Evolutionary conservation across 2,797 vertebrate genomes (phyloP).

Genomic region (Aldrovandia affinis): DNA sequence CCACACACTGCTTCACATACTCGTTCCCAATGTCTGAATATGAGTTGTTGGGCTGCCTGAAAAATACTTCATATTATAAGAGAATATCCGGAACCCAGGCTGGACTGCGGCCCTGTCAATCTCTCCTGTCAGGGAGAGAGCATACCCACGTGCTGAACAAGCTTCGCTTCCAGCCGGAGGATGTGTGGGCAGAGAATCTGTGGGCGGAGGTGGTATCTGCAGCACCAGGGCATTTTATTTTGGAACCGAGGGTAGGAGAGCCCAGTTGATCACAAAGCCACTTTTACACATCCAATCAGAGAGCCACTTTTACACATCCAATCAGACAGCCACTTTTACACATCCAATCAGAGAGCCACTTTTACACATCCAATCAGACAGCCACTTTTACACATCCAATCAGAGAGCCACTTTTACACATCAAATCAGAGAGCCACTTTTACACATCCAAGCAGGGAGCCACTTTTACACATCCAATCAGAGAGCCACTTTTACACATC

Average conservation of each 20-base stretch:
- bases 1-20: slow-evolving; percentile 68
- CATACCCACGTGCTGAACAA: not conserved
- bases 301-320: too few relatives aligned
- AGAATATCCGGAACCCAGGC: not conserved
- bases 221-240: not conserved
- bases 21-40: slow-evolving; percentile 15
- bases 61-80: not conserved
- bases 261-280: not conserved
- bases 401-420: too few relatives aligned
- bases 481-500: not conserved
- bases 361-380: too few relatives aligned
- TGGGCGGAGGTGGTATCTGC: not conserved
- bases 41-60: slow-evolving; percentile 63
- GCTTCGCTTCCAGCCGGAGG: not conserved
- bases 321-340: not conserved
- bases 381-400: not conserved
- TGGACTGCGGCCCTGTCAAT: not conserved
- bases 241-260: not conserved
- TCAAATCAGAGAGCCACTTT: not conserved
- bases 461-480: too few relatives aligned
- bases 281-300: not conserved
- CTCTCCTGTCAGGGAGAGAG: not conserved
- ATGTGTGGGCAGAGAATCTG: not conserved
- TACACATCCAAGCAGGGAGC: not conserved
- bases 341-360: not conserved